Conservation (phyloP, 37 sponge, comb jelly and placozoan species). For the Beroe ovata region DNA sequence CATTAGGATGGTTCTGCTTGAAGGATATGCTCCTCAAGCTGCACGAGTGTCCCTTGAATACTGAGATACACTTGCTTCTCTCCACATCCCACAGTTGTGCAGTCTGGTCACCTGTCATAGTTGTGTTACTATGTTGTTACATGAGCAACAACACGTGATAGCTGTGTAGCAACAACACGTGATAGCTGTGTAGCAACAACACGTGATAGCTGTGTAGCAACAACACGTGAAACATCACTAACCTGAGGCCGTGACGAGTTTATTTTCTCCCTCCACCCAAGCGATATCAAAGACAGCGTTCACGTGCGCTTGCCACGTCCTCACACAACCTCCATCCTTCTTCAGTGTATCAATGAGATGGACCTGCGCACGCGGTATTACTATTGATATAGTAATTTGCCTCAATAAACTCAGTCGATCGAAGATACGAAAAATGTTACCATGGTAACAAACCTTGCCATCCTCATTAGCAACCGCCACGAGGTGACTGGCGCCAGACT, state of each 20-base stretch:
- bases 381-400: not conserved
- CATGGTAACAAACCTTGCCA: slow-evolving; percentile 32
- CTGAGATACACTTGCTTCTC: slow-evolving; percentile 13
- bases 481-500: not conserved
- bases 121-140: too few species aligned
- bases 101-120: slow-evolving; percentile 57
- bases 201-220: too few species aligned
- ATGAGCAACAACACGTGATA: too few species aligned
- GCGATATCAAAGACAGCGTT: slow-evolving; percentile 64
- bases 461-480: slow-evolving; percentile 59
- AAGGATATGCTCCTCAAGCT: slow-evolving; percentile 43
- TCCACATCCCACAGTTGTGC: slow-evolving; percentile 51
- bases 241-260: slow-evolving; percentile 43
- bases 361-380: slow-evolving; percentile 10
- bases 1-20: slow-evolving; percentile 2
- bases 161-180: too few species aligned
- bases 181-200: too few species aligned
- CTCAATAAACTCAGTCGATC: too few species aligned
- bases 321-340: not conserved
- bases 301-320: slow-evolving; percentile 49
- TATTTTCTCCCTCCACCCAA: not conserved
- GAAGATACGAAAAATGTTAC: too few species aligned
- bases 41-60: slow-evolving; percentile 57
- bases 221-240: too few species aligned
- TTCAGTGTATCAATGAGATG: slow-evolving; percentile 7